Percentiles rank a stretch among this genome's conserved stretches.
Evolutionary conservation across 2,797 vertebrate genomes (phyloP).

Genomic region (Catamblyrhynchus diadema): DNA sequence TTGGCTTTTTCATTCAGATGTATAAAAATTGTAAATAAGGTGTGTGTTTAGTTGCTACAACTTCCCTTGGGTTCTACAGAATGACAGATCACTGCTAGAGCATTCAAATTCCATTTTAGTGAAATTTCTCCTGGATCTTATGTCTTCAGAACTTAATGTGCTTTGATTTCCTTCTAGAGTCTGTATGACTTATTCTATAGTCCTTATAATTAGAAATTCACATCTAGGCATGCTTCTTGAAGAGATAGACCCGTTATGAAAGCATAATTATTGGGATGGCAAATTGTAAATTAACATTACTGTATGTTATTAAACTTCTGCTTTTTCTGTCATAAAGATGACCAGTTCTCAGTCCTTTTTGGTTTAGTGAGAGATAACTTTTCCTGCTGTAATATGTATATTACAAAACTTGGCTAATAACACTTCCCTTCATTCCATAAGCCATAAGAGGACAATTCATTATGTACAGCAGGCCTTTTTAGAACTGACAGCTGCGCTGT

Average conservation of each 20-base stretch:
- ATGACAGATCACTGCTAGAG: neutral
- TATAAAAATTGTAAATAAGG: slow-evolving; percentile 20
- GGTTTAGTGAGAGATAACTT: slow-evolving; percentile 46
- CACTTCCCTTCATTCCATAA: slow-evolving; percentile 63
- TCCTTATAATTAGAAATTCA: slow-evolving; percentile 39
- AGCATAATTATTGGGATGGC: slow-evolving; percentile 1
- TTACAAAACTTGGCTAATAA: slow-evolving; percentile 53
- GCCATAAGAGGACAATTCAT: slow-evolving; percentile 51
- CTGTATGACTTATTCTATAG: neutral
- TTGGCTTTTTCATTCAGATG: neutral
- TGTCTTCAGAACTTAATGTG: neutral
- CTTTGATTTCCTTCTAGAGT: slow-evolving; percentile 45
- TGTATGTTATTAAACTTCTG: neutral
- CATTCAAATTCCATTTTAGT: slow-evolving; percentile 19
- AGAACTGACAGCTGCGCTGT: slow-evolving; percentile 48
- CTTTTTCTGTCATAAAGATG: neutral
- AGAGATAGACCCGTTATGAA: neutral
- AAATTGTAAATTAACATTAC: slow-evolving; percentile 48
- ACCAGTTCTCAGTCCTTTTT: neutral
- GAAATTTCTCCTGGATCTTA: slow-evolving; percentile 32
- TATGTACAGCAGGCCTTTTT: slow-evolving; percentile 43
- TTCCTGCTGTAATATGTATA: slow-evolving; percentile 22
- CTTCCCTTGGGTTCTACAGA: neutral
- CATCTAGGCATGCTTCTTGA: slow-evolving; percentile 32
- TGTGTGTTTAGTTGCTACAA: neutral